A percentile compares a stretch with the other conserved stretches of the same genome.
These are phyloP conservation scores for Trididemnum clinides DNA, from an alignment of 23 tunicate species.

Conservation along the genomic window DNA sequence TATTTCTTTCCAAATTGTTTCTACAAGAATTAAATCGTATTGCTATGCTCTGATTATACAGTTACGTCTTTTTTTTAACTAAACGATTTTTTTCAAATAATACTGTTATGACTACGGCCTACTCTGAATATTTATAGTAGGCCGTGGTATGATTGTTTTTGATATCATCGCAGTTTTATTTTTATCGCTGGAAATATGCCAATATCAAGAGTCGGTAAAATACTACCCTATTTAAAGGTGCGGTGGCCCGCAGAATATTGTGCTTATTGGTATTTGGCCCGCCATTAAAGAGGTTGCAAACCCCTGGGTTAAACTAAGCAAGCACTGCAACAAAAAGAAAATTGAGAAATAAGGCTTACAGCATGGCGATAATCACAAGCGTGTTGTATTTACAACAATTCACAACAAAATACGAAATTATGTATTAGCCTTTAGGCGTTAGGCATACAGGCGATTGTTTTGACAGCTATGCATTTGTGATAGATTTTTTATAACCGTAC, in stretches of 20 bases:
- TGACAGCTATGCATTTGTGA: no score
- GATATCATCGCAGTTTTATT: constrained; percentile 16
- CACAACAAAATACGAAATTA: no score
- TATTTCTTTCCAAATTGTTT: constrained; percentile 14
- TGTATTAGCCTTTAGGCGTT: no score
- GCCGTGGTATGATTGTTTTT: neutral
- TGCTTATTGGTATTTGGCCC: neutral
- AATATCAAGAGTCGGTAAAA: constrained; percentile 4
- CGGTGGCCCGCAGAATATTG: neutral
- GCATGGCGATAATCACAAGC: no score
- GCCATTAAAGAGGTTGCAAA: neutral
- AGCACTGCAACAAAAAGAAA: no score
- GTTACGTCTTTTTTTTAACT: constrained; percentile 15
- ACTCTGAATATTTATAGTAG: no score
- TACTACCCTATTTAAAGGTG: constrained; percentile 5
- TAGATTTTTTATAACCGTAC: no score
- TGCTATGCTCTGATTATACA: neutral
- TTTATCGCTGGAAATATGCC: neutral
- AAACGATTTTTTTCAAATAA: neutral
- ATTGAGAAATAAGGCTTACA: no score
- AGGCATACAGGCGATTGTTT: no score
- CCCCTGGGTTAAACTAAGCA: constrained; percentile 31
- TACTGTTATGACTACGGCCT: no score
- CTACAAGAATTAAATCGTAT: neutral
- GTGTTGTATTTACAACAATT: no score